Evolutionary conservation across 64 coral and sea anemone species (phyloP).

Genomic region (Stylophora pistillata): DNA sequence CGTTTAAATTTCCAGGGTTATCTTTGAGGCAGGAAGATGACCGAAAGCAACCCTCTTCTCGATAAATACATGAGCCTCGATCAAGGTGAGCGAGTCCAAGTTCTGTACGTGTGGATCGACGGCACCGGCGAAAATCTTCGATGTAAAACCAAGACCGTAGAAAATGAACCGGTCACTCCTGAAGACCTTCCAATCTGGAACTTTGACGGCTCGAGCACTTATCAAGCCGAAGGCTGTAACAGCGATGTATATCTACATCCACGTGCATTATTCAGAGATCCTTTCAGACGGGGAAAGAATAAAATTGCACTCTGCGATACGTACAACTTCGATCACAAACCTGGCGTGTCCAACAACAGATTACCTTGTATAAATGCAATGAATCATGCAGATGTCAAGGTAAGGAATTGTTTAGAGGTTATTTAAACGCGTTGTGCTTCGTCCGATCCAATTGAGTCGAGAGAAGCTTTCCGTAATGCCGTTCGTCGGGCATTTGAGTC

Average conservation of each 20-base stretch:
- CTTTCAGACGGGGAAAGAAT: conserved; percentile 90
- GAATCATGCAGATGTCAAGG: conserved; percentile 60
- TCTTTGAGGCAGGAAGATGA: conserved; percentile 33
- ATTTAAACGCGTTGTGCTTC: too few relatives aligned
- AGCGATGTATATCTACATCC: conserved; percentile 97
- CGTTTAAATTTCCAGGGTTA: neutral
- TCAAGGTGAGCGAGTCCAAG: conserved; percentile 77
- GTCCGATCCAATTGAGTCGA: too few relatives aligned
- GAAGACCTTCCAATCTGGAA: conserved; percentile 89
- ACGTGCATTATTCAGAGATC: conserved; percentile 81
- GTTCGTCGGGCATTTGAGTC: too few relatives aligned
- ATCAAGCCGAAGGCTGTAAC: conserved; percentile 86
- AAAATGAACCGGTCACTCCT: conserved; percentile 27
- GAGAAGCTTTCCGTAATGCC: too few relatives aligned
- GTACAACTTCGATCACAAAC: conserved; percentile 92
- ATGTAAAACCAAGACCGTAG: conserved; percentile 93
- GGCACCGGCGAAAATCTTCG: conserved; percentile 83
- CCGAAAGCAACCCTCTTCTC: conserved; percentile 61
- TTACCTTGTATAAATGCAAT: conserved; percentile 75
- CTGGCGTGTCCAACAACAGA: conserved; percentile 77
- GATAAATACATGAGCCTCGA: conserved; percentile 80
- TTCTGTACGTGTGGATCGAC: conserved; percentile 95
- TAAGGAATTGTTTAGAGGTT: neutral
- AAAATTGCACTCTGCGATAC: conserved; percentile 94
- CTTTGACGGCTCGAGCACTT: conserved; percentile 96